These are phyloP conservation scores for Emydoidea blandingii DNA, from an alignment of 2,797 vertebrate genomes.

Conservation along the genomic window DNA sequence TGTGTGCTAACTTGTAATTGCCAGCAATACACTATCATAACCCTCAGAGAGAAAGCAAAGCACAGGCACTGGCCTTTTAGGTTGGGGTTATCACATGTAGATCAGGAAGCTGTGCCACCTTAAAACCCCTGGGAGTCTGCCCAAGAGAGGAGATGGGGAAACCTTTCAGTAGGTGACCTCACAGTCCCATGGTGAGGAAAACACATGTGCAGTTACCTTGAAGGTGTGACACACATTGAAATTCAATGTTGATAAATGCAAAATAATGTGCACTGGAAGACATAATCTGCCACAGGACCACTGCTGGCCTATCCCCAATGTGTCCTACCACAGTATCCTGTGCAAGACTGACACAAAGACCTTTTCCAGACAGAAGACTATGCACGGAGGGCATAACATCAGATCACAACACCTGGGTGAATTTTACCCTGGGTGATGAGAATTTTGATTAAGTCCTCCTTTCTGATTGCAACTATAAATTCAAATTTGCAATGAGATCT, in stretches of 20 bases:
- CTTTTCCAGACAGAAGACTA: not conserved
- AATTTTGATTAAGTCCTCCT: not conserved
- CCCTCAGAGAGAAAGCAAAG: not conserved
- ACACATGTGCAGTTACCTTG: not conserved
- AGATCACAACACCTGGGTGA: not conserved
- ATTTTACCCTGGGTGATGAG: not conserved
- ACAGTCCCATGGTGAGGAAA: not conserved
- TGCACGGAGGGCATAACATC: not conserved
- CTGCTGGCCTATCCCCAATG: not conserved
- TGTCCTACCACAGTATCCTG: not conserved
- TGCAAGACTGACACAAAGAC: not conserved
- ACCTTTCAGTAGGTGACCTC: not conserved
- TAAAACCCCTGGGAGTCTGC: not conserved
- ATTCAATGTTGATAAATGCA: not conserved
- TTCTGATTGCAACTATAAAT: not conserved
- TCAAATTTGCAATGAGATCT: not conserved
- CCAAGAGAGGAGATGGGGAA: not conserved
- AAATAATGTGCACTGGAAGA: not conserved
- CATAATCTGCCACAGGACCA: not conserved
- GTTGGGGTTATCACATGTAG: not conserved
- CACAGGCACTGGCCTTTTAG: not conserved
- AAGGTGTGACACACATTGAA: not conserved
- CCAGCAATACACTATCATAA: no score
- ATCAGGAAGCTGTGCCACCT: not conserved
- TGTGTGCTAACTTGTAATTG: not conserved